A percentile compares a stretch with the other conserved stretches of the same genome.
phyloP scores from a whole-genome alignment of 1,140 invertebrate species.

The Wiebesia pumilae region DNA sequence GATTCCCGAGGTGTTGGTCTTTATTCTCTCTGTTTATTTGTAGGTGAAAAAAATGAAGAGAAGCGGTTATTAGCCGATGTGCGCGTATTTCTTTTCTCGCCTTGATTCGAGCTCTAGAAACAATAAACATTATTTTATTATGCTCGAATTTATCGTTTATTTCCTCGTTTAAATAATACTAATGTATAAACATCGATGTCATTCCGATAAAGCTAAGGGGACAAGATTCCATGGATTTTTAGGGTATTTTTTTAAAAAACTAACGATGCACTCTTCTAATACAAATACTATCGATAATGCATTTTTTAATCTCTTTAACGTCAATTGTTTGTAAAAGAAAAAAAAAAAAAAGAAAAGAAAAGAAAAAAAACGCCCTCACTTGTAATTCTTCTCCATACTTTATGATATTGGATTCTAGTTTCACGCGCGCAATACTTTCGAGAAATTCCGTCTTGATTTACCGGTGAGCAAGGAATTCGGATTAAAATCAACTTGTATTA shows the following conservation, averaged over 20 bases:
- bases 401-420: no score
- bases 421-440: not conserved
- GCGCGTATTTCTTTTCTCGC: not conserved
- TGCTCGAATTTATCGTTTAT: not conserved
- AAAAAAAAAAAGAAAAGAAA: no score
- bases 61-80: not conserved
- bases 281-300: no score
- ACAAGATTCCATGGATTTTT: no score
- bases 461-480: not conserved
- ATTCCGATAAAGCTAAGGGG: no score
- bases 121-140: not conserved
- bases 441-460: not conserved
- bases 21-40: slow-evolving; percentile 2
- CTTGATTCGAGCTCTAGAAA: not conserved
- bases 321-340: no score
- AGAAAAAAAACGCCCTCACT: no score
- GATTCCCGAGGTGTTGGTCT: slow-evolving; percentile 15
- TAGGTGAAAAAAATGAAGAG: not conserved
- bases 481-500: not conserved
- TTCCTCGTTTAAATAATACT: not conserved
- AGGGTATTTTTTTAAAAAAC: no score
- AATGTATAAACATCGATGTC: no score
- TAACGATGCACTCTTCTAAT: no score
- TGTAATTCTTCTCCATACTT: no score
- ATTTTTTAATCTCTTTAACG: no score